A percentile compares a stretch with the other conserved stretches of the same genome.
Evolutionary conservation across 1,140 invertebrate species (phyloP).

Genomic region (Nebria ingens): DNA sequence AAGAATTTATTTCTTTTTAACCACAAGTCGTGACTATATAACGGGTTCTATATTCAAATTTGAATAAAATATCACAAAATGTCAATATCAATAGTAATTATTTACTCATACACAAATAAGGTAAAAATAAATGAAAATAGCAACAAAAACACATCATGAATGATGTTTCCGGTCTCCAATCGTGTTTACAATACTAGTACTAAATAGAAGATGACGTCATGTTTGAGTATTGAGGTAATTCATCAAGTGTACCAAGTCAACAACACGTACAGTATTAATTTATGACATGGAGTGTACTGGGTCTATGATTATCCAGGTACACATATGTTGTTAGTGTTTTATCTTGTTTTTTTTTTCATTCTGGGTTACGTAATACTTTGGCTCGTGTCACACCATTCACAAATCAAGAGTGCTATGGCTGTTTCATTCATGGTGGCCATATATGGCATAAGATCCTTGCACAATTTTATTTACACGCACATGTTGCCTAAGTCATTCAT

Average conservation of each 20-base stretch:
- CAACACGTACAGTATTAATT: background rate
- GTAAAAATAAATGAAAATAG: too few relatives aligned
- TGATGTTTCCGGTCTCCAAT: slow-evolving; percentile 9
- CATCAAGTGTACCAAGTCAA: background rate
- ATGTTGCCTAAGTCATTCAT: slow-evolving; percentile 3
- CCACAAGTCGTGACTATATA: background rate
- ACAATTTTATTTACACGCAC: background rate
- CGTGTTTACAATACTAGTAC: background rate
- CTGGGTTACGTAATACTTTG: background rate
- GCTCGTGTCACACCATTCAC: slow-evolving; percentile 7
- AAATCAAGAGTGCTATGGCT: background rate
- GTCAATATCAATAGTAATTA: background rate
- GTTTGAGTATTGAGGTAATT: background rate
- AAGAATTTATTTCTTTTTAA: too few relatives aligned
- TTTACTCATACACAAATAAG: background rate
- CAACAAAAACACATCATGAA: background rate
- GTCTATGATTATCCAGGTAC: background rate
- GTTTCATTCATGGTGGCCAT: slow-evolving; percentile 2
- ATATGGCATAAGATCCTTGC: background rate
- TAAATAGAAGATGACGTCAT: slow-evolving; percentile 5
- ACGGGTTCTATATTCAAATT: background rate
- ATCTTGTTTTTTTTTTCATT: background rate
- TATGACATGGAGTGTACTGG: background rate
- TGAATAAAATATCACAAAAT: background rate
- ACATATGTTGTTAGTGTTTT: too few relatives aligned